Base-by-base conservation (phyloP, 2,113 vertebrate species). In the Chaenocephalus aceratus region DNA sequence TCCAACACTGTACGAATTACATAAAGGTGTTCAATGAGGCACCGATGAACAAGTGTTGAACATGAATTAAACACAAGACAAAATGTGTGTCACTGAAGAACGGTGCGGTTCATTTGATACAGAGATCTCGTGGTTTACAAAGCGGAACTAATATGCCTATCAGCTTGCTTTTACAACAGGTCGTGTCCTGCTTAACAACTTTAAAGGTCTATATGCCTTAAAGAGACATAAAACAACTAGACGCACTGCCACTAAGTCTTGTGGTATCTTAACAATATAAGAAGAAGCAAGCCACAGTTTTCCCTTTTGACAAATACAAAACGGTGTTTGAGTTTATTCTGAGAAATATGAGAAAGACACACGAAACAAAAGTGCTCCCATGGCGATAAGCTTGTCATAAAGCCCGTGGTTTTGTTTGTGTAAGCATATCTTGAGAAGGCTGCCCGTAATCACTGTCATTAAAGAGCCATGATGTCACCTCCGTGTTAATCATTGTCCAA, bases 391-490 rank as follows among this genome's bases (percentile, higher is more conserved):
- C 65, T 23, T 21, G 36, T 51, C 12, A 65, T 59, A 41, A 68
- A 70, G 51, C 54, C 45, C 10, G 18, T 57, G 18, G 4, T 82
- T 66, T 82, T 10, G 14, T 56, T 67, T 73, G 41, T 54, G 58
- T 61, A 59, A 72, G 76, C 79, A 52, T 70, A 77, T 77, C 58
- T 64, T 30, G 11, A 82, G 60, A 57, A 41, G 71, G 64, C 57
- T 63, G 59, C 13, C 58, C 44, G 64, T 88, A 72, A 82, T 87
- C 61, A 49, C 23, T 73, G 46, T 83, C 70, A 81, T 80, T 21
- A 90, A 69, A 59, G 61, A 61, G 75, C 1, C 57, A 69, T 86
- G 85, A 89, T 88, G 84, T 89, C 88, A 91, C 51, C 62, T 69
- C 36, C 10, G 36, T 60, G 77, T 92, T 80, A 90, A 90, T 82